phyloP scores from a whole-genome alignment of 2,797 vertebrate genomes.

The Acanthurus lineatus region DNA sequence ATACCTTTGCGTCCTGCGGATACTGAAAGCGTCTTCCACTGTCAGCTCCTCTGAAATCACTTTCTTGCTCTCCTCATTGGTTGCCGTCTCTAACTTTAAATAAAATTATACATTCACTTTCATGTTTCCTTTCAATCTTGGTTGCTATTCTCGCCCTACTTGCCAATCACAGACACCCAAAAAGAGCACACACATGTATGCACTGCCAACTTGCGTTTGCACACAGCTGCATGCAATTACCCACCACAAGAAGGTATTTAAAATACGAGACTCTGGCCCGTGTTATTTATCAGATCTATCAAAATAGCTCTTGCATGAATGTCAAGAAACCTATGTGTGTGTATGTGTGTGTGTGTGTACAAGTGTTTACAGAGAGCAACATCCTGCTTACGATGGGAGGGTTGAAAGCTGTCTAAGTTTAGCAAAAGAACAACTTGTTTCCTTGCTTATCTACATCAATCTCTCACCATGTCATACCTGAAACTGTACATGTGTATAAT shows the following conservation, averaged over 20 bases:
- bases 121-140: conserved; percentile 45
- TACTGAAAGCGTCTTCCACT: conserved; percentile 26
- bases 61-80: conserved; percentile 38
- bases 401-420: conserved; percentile 26
- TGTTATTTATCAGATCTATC: conserved; percentile 78
- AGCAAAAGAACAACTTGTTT: conserved; percentile 12
- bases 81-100: conserved; percentile 29
- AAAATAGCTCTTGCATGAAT: conserved; percentile 78
- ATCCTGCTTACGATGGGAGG: conserved; percentile 19
- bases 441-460: conserved; percentile 14
- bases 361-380: conserved; percentile 11
- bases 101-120: conserved; percentile 58
- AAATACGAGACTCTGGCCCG: conserved; percentile 73
- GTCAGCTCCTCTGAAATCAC: conserved; percentile 28
- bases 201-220: conserved; percentile 72
- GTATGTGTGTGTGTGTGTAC: conserved; percentile 24
- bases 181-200: conserved; percentile 41
- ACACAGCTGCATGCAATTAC: conserved; percentile 85
- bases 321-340: conserved; percentile 51
- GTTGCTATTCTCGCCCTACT: conserved; percentile 39
- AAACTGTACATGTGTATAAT: conserved; percentile 9
- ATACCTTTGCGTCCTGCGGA: conserved; percentile 45
- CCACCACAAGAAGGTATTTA: conserved; percentile 80
- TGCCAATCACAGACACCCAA: conserved; percentile 54
- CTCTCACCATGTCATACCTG: conserved; percentile 15